A percentile compares a stretch with the other conserved stretches of the same genome.
phyloP scores from a whole-genome alignment of 1,140 invertebrate species.

The Wasmannia auropunctata region DNA sequence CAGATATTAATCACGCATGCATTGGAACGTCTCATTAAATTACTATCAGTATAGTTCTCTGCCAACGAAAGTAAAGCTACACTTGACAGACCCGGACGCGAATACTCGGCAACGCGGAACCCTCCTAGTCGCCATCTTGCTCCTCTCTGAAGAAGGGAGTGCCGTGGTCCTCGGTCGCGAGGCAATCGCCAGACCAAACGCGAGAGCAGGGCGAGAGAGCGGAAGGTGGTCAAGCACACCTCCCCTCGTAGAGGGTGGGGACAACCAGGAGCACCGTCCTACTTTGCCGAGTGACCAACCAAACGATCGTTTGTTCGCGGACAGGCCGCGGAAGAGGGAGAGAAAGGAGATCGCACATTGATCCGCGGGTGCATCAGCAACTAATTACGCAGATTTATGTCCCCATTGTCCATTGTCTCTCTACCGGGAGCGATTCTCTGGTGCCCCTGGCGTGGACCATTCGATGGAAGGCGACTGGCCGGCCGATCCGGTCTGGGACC shows the following conservation, averaged over 20 bases:
- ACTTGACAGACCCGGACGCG: background rate
- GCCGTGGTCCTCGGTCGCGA: constrained; percentile 69
- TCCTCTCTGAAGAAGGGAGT: constrained; percentile 78
- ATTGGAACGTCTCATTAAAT: background rate
- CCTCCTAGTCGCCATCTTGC: constrained; percentile 79
- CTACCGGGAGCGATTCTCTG: constrained; percentile 59
- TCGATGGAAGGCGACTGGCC: constrained; percentile 63
- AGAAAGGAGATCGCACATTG: constrained; percentile 85
- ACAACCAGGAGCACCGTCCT: constrained; percentile 80
- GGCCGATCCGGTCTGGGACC: constrained; percentile 35
- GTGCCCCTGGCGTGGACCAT: constrained; percentile 67
- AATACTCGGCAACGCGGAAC: constrained; percentile 9
- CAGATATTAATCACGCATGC: background rate
- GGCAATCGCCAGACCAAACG: constrained; percentile 33
- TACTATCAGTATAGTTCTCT: background rate
- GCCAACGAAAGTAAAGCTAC: background rate
- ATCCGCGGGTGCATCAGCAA: constrained; percentile 86
- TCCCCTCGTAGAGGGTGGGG: constrained; percentile 77
- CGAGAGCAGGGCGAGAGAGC: constrained; percentile 48
- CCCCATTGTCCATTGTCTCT: constrained; percentile 88
- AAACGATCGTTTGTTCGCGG: constrained; percentile 83
- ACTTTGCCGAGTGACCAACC: constrained; percentile 83
- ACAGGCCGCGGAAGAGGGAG: constrained; percentile 72
- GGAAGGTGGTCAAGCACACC: constrained; percentile 62
- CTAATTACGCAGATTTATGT: constrained; percentile 90